phyloP scores from a whole-genome alignment of 2,888 invertebrate genomes.

The Carabus problematicus region DNA sequence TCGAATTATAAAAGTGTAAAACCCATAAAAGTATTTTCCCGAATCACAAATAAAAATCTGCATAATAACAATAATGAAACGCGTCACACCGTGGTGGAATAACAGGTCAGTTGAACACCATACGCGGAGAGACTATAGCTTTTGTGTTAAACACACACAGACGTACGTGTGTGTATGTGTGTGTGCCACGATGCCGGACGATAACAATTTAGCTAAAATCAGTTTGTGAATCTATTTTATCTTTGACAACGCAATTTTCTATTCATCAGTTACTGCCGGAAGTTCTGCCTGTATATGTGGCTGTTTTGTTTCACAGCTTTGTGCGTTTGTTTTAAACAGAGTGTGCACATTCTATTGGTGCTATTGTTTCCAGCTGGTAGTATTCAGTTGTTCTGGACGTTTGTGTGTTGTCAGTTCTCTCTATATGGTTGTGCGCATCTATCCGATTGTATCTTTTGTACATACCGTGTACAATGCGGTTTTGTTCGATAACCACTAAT shows the following conservation, averaged over 20 bases:
- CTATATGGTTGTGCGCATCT: too few relatives aligned
- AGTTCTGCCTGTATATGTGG: slow-evolving; percentile 28
- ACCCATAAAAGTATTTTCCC: too few relatives aligned
- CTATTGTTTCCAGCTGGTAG: too few relatives aligned
- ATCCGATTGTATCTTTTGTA: too few relatives aligned
- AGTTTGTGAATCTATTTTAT: slow-evolving; percentile 41
- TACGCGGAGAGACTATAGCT: neutral
- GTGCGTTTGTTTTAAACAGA: slow-evolving; percentile 20
- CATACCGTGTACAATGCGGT: too few relatives aligned
- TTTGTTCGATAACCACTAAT: too few relatives aligned
- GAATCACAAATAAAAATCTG: slow-evolving; percentile 29
- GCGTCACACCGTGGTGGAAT: neutral
- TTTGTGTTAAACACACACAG: neutral
- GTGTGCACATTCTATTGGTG: too few relatives aligned
- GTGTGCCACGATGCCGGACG: slow-evolving; percentile 17
- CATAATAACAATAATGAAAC: slow-evolving; percentile 35
- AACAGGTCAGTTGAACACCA: too few relatives aligned
- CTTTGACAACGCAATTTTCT: slow-evolving; percentile 43
- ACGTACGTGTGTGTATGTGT: too few relatives aligned
- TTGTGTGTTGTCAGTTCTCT: too few relatives aligned
- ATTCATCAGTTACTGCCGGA: slow-evolving; percentile 42
- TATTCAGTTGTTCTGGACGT: too few relatives aligned
- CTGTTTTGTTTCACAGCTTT: slow-evolving; percentile 40
- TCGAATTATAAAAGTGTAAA: too few relatives aligned
- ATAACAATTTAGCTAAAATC: slow-evolving; percentile 41